Conservation (phyloP, 1,140 invertebrate genomes). For the Danaus plexippus region DNA sequence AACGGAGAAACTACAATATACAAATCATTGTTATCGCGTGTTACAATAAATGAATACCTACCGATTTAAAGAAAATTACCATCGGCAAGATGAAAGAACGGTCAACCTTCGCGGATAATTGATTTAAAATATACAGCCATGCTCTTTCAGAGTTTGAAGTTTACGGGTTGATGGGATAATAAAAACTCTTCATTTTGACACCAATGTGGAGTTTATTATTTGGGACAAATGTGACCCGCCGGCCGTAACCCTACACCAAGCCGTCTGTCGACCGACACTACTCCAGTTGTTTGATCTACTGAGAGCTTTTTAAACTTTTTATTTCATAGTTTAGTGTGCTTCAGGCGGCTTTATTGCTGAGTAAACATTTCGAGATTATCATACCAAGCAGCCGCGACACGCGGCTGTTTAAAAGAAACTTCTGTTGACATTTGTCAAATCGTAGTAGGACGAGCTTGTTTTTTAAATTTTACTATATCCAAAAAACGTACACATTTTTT, state of each 20-base stretch:
- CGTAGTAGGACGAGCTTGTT: too few species aligned
- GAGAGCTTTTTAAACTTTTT: conserved; percentile 71
- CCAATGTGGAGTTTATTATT: conserved; percentile 70
- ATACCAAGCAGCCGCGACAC: conserved; percentile 30
- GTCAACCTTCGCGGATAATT: conserved; percentile 47
- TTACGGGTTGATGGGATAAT: conserved; percentile 64
- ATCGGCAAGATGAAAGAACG: conserved; percentile 41
- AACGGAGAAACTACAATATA: conserved; percentile 39
- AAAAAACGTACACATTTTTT: too few species aligned
- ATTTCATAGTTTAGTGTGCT: conserved; percentile 66
- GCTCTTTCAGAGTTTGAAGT: conserved; percentile 33
- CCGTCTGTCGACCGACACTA: conserved; percentile 58
- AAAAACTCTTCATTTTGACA: conserved; percentile 68
- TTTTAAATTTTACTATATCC: too few species aligned
- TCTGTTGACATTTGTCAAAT: too few species aligned
- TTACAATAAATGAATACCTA: conserved; percentile 34
- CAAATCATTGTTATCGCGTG: conserved; percentile 36
- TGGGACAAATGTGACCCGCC: conserved; percentile 61
- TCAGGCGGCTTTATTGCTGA: conserved; percentile 65
- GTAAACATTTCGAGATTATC: conserved; percentile 61
- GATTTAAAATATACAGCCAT: conserved; percentile 57
- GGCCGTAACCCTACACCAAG: conserved; percentile 51
- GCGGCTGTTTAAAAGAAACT: background rate
- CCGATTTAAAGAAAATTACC: conserved; percentile 29
- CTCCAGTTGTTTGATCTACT: conserved; percentile 69